These are phyloP conservation scores for Colletes gigas DNA, from an alignment of 1,140 invertebrate genomes.

Conservation along the genomic window DNA sequence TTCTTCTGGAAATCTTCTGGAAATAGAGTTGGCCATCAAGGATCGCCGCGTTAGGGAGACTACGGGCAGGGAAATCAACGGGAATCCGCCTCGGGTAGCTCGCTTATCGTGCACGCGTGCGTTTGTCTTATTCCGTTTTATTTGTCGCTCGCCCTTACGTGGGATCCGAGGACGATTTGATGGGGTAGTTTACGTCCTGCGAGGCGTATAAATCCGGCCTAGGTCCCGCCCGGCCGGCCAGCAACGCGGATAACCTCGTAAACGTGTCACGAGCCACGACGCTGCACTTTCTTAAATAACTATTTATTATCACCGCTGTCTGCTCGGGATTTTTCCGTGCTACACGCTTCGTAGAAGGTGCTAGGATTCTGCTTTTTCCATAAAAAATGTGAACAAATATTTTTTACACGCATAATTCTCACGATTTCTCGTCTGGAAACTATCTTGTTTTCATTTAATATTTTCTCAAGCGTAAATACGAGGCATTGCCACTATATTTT, in stretches of 20 bases:
- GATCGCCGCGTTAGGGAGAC: not conserved
- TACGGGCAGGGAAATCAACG: slow-evolving; percentile 24
- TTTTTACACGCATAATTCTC: too few relatives aligned
- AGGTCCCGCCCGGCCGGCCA: slow-evolving; percentile 4
- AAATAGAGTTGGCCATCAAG: slow-evolving; percentile 17
- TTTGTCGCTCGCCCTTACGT: slow-evolving; percentile 14
- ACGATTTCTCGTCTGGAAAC: too few relatives aligned
- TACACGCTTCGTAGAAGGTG: not conserved
- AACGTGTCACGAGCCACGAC: slow-evolving; percentile 41
- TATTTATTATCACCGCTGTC: slow-evolving; percentile 20
- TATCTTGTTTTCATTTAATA: too few relatives aligned
- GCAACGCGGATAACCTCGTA: slow-evolving; percentile 29
- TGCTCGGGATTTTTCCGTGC: not conserved
- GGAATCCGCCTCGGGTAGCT: not conserved
- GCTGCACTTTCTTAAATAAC: not conserved
- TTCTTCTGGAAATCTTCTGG: slow-evolving; percentile 15
- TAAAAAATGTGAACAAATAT: too few relatives aligned
- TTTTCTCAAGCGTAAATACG: too few relatives aligned
- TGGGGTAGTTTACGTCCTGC: slow-evolving; percentile 41
- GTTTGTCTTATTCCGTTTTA: slow-evolving; percentile 40
- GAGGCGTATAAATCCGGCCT: slow-evolving; percentile 43
- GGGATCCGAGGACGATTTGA: slow-evolving; percentile 25
- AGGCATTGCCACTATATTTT: too few relatives aligned
- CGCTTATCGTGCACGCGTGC: slow-evolving; percentile 39
- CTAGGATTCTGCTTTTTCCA: too few relatives aligned